Evolutionary conservation across 2,888 invertebrate species (phyloP), one percentile per base, ranked within the genome.

Genomic region (Plusia festucae): DNA sequence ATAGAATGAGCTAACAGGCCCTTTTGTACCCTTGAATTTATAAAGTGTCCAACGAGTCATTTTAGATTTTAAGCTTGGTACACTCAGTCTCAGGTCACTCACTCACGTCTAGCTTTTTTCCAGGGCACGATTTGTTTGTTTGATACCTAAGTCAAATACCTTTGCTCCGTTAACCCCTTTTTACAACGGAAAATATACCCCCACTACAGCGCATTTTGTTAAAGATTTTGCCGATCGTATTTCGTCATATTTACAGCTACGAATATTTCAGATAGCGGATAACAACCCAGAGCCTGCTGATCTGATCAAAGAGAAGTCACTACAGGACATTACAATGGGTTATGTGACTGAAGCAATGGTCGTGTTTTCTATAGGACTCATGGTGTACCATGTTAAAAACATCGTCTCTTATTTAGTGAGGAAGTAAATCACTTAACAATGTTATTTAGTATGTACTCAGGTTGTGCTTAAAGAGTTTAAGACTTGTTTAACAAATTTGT

Each of bases 241-340:
- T 2, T 15, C 40, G n/a, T 18, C 46, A 18, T 46, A 46, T 20
- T 20, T 49, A 34, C 16, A 46, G 15, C 18, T 53, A 18, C 8
- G 7, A 18, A 24, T n/a, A 20, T 80, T 90, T 16, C 88, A 96
- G 95, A 94, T 96, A 85, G 95, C 94, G 84, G 85, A 78, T 62
- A 88, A 82, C 61, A 93, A 94, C 61, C 88, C 90, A 13, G 86
- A 83, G 49, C 94, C 95, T 20, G 95, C 92, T 0, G 96, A 96
- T 86, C 83, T 95, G 51, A 95, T 96, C 51, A 92, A 84, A 64
- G 91, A 91, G 60, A 90, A 85, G 71, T 78, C 92, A 1, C 53
- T 82, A 24, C 85, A 83, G 34, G 90, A 93, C 53, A 74, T 88
- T 44, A 82, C 83, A 1, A 27, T 85, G 49, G 86, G 83, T 22